Conservation (phyloP, 2,888 invertebrate species). For the Allacma fusca region DNA sequence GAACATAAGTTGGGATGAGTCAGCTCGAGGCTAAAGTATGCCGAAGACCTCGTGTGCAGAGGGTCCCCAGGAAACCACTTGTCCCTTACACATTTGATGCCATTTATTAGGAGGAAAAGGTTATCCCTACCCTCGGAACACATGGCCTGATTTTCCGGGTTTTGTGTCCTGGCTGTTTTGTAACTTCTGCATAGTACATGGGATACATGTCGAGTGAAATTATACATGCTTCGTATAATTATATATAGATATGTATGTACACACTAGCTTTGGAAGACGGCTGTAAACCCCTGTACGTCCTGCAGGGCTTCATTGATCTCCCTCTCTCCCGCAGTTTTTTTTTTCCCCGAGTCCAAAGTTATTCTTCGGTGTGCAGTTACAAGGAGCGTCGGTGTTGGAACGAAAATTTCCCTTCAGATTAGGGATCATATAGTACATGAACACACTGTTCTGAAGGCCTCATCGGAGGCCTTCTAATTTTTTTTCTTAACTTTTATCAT, state of each 20-base stretch:
- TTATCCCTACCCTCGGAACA: background rate
- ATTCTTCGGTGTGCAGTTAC: background rate
- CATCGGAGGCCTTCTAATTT: too few relatives aligned
- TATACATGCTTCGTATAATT: background rate
- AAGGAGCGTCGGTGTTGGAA: background rate
- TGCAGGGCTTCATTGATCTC: constrained; percentile 24
- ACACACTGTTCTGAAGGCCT: too few relatives aligned
- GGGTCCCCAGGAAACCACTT: constrained; percentile 16
- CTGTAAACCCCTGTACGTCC: constrained; percentile 6
- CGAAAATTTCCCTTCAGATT: background rate
- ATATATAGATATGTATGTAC: background rate
- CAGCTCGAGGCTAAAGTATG: background rate
- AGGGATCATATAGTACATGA: too few relatives aligned
- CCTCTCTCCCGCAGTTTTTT: background rate
- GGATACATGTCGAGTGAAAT: too few relatives aligned
- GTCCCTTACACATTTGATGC: background rate
- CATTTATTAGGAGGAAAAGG: constrained; percentile 11
- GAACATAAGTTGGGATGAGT: background rate
- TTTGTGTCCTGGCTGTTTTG: background rate
- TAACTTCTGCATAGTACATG: too few relatives aligned
- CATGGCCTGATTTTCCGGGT: background rate
- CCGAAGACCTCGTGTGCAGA: background rate
- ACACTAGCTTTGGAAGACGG: background rate
- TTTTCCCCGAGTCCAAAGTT: too few relatives aligned
- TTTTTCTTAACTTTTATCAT: background rate